phyloP scores from a whole-genome alignment of 2,113 vertebrate genomes.

The Rhinolophus sinicus region DNA sequence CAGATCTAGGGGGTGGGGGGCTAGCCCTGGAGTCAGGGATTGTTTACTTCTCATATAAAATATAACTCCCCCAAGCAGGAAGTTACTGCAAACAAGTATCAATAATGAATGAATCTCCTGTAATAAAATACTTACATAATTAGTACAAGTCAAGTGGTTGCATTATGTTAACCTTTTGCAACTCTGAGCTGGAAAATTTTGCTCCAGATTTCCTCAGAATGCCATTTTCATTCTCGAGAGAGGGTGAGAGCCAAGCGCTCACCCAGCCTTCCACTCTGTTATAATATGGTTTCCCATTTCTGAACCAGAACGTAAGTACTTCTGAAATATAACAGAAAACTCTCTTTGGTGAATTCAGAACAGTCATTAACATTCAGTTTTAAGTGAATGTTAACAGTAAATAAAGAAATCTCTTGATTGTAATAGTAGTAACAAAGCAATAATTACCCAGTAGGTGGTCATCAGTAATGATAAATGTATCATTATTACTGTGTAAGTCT shows the following conservation, averaged over 20 bases:
- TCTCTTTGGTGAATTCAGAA: slow-evolving; percentile 89
- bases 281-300: slow-evolving; percentile 68
- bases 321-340: slow-evolving; percentile 86
- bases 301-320: slow-evolving; percentile 83
- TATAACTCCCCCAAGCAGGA: slow-evolving; percentile 84
- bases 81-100: slow-evolving; percentile 87
- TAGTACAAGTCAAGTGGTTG: slow-evolving; percentile 84
- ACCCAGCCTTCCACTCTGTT: slow-evolving; percentile 63
- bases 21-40: slow-evolving; percentile 75
- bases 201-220: slow-evolving; percentile 81
- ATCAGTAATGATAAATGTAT: slow-evolving; percentile 90
- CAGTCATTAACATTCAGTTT: slow-evolving; percentile 91
- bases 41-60: slow-evolving; percentile 86
- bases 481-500: slow-evolving; percentile 86
- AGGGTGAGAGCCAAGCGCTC: slow-evolving; percentile 24
- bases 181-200: slow-evolving; percentile 81
- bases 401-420: slow-evolving; percentile 92
- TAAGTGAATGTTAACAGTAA: slow-evolving; percentile 93
- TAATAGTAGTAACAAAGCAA: slow-evolving; percentile 90
- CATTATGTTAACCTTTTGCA: slow-evolving; percentile 83
- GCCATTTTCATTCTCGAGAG: slow-evolving; percentile 53
- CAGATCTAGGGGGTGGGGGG: slow-evolving; percentile 45
- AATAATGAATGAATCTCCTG: slow-evolving; percentile 89
- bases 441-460: slow-evolving; percentile 92
- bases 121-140: slow-evolving; percentile 87